phyloP scores from a whole-genome alignment of 1,140 invertebrate genomes.

The Psix sp. region DNA sequence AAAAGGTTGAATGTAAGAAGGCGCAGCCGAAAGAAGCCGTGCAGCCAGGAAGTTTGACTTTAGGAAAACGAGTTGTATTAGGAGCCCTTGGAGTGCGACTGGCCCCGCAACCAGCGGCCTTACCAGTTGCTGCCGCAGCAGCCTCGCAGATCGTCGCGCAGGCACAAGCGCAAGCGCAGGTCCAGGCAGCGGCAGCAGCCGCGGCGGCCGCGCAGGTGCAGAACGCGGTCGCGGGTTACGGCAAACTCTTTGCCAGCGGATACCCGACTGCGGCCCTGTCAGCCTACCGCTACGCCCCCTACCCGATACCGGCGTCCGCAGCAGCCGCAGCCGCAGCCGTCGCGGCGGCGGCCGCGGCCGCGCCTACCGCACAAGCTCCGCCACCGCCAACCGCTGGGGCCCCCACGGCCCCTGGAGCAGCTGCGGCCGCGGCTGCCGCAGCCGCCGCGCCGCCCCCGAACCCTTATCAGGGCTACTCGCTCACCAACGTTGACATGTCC shows the following conservation, averaged over 20 bases:
- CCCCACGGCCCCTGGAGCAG: conserved; percentile 76
- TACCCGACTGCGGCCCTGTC: conserved; percentile 76
- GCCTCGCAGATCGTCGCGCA: conserved; percentile 78
- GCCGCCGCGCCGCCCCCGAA: conserved; percentile 81
- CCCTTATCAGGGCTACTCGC: conserved; percentile 87
- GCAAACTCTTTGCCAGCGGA: conserved; percentile 82
- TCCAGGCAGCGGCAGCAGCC: conserved; percentile 78
- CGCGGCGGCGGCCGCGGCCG: conserved; percentile 76
- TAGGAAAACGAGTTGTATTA: conserved; percentile 85
- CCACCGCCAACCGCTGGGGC: conserved; percentile 74
- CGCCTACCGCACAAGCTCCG: conserved; percentile 75
- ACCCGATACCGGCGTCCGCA: conserved; percentile 81
- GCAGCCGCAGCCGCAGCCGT: conserved; percentile 79
- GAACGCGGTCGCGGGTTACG: conserved; percentile 81
- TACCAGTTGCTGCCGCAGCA: conserved; percentile 75
- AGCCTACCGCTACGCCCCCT: conserved; percentile 85
- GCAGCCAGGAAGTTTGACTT: conserved; percentile 82
- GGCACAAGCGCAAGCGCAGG: conserved; percentile 78
- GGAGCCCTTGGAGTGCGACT: conserved; percentile 82
- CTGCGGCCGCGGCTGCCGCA: conserved; percentile 64
- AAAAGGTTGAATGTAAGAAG: conserved; percentile 95
- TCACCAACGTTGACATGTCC: conserved; percentile 92
- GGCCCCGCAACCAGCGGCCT: conserved; percentile 78
- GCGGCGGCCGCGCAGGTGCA: conserved; percentile 81
- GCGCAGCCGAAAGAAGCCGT: conserved; percentile 94